A percentile compares a stretch with the other conserved stretches of the same genome.
Evolutionary conservation across 2,797 vertebrate species (phyloP).

Genomic region (Sarcophilus harrisii): DNA sequence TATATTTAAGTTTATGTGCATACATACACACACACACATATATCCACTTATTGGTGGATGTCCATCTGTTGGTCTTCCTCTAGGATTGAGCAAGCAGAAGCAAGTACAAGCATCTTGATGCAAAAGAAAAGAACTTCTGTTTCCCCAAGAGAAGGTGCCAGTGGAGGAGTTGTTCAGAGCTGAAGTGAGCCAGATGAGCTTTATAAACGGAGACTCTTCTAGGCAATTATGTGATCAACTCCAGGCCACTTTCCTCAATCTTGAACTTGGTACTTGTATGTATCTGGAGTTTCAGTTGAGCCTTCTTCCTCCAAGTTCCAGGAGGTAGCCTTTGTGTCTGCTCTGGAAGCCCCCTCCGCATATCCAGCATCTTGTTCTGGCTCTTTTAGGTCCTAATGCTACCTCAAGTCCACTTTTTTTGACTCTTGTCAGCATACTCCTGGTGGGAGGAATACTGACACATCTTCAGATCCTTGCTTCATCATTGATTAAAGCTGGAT

Average conservation of each 20-base stretch:
- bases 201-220: background rate
- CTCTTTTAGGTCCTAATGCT: background rate
- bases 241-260: background rate
- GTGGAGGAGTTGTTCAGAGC: background rate
- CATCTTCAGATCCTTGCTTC: background rate
- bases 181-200: background rate
- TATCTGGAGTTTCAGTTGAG: background rate
- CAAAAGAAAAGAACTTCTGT: constrained; percentile 57
- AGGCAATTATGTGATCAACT: background rate
- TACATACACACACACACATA: background rate
- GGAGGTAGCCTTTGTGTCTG: background rate
- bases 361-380: background rate
- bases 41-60: no score
- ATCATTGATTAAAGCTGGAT: background rate
- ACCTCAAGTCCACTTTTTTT: background rate
- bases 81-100: constrained; percentile 14
- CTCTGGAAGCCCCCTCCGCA: background rate
- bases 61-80: constrained; percentile 8
- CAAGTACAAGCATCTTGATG: background rate
- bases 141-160: constrained; percentile 49
- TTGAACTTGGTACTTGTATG: background rate
- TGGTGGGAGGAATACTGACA: background rate
- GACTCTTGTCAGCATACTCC: background rate
- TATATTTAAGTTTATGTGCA: background rate
- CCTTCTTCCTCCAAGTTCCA: background rate